Evolutionary conservation across 2,888 invertebrate genomes (phyloP).

Genomic region (Drosophila kanekoi): DNA sequence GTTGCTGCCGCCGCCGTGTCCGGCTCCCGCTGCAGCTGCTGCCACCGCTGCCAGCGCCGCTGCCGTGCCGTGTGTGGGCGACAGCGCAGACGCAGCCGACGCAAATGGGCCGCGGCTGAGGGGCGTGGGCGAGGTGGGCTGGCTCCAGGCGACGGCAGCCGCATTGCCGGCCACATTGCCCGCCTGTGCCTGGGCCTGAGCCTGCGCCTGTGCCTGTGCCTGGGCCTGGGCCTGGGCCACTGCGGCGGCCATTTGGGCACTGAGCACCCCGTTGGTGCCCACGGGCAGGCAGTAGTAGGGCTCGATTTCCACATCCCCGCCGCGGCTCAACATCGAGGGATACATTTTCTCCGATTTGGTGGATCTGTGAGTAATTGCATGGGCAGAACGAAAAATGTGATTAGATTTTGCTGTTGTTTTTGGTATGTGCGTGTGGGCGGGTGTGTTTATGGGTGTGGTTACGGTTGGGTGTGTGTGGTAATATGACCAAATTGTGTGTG

Average conservation of each 20-base stretch:
- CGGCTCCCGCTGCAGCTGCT: constrained; percentile 40
- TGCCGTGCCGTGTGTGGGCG: constrained; percentile 87
- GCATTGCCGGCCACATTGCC: constrained; percentile 35
- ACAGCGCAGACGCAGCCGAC: constrained; percentile 83
- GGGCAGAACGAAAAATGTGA: constrained; percentile 35
- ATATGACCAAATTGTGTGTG: constrained; percentile 1
- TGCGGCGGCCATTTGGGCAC: constrained; percentile 82
- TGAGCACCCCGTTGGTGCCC: constrained; percentile 85
- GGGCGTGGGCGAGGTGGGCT: constrained; percentile 91
- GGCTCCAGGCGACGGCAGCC: constrained; percentile 87
- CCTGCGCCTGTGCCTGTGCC: constrained; percentile 62
- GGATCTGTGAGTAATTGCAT: constrained; percentile 87
- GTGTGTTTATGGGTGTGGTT: not conserved
- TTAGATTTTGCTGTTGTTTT: constrained; percentile 6
- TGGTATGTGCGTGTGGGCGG: not conserved
- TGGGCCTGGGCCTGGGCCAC: constrained; percentile 74
- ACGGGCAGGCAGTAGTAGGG: constrained; percentile 94
- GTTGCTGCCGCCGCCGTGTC: constrained; percentile 31
- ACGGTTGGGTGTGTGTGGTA: not conserved
- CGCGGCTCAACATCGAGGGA: constrained; percentile 94
- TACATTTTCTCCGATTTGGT: constrained; percentile 98
- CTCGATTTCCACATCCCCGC: constrained; percentile 93
- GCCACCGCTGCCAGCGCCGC: constrained; percentile 44
- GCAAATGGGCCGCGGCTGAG: constrained; percentile 83
- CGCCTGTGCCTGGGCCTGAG: constrained; percentile 35